Conservation (phyloP, 64 coral and sea anemone genomes). For the Acropora tenuis region DNA sequence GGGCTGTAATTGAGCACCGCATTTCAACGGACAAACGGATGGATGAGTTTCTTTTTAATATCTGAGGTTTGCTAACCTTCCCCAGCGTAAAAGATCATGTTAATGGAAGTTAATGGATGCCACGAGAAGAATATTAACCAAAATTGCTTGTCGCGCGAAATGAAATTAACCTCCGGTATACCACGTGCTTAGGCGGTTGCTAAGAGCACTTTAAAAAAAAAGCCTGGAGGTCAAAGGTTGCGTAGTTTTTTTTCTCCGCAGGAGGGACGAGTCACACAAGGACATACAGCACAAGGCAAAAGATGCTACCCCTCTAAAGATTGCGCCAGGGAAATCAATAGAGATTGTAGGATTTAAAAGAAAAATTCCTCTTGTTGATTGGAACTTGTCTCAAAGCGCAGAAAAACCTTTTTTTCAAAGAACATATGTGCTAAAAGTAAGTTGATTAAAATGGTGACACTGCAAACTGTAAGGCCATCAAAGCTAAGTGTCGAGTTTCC, state of each 20-base stretch:
- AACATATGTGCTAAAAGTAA: background rate
- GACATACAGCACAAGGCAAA: too few relatives aligned
- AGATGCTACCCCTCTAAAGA: too few relatives aligned
- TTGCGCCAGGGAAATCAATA: background rate
- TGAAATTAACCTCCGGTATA: background rate
- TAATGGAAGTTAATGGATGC: background rate
- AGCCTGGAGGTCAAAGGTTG: background rate
- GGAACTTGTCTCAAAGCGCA: background rate
- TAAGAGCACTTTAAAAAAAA: background rate
- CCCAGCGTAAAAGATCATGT: background rate
- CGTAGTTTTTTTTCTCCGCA: background rate
- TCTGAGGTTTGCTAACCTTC: background rate
- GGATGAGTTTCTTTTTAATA: constrained; percentile 8
- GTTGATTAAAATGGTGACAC: background rate
- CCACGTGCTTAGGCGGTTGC: background rate
- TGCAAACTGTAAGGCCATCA: background rate
- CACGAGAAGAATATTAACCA: background rate
- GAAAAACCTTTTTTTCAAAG: background rate
- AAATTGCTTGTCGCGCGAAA: background rate
- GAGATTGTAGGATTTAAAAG: background rate
- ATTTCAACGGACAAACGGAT: constrained; percentile 16
- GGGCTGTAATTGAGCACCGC: constrained; percentile 6
- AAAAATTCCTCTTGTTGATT: background rate
- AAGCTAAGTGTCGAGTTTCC: constrained; percentile 11
- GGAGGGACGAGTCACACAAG: background rate